A percentile compares a stretch with the other conserved stretches of the same genome.
Conservation (phyloP, 2,113 vertebrate genomes). For the Podarcis muralis region DNA sequence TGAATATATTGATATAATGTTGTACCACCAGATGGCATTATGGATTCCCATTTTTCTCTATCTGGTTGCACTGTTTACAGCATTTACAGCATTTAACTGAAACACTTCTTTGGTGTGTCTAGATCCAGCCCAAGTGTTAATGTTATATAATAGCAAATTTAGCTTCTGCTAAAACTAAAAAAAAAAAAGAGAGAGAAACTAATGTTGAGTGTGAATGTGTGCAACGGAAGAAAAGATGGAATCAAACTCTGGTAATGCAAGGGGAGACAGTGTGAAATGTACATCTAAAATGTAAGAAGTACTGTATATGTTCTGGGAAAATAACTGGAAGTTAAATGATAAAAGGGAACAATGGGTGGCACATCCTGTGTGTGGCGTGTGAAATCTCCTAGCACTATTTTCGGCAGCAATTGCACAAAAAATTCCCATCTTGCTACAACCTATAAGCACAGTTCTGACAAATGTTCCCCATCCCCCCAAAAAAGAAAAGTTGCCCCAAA, state of each 20-base stretch:
- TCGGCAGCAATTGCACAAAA: background rate
- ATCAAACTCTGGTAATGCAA: background rate
- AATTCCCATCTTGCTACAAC: background rate
- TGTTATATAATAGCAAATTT: background rate
- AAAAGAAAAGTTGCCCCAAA: background rate
- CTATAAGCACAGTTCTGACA: background rate
- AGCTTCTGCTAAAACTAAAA: background rate
- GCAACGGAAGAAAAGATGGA: background rate
- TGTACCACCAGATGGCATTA: too few species aligned
- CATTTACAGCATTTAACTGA: too few species aligned
- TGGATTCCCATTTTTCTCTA: too few species aligned
- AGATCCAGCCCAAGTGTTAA: too few species aligned
- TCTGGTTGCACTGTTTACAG: too few species aligned
- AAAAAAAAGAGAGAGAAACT: background rate
- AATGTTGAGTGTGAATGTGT: background rate
- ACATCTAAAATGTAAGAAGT: background rate
- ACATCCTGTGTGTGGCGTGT: background rate
- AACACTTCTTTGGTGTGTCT: too few species aligned
- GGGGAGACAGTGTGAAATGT: background rate
- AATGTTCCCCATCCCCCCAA: too few species aligned
- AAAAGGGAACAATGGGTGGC: background rate
- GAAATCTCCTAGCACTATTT: background rate
- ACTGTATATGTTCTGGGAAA: background rate
- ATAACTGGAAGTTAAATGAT: background rate
- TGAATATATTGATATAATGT: too few species aligned